Percentiles rank a stretch among this genome's conserved stretches.
These are phyloP conservation scores for Pomatostomus ruficeps DNA, from an alignment of 2,113 vertebrate genomes.

Conservation along the genomic window DNA sequence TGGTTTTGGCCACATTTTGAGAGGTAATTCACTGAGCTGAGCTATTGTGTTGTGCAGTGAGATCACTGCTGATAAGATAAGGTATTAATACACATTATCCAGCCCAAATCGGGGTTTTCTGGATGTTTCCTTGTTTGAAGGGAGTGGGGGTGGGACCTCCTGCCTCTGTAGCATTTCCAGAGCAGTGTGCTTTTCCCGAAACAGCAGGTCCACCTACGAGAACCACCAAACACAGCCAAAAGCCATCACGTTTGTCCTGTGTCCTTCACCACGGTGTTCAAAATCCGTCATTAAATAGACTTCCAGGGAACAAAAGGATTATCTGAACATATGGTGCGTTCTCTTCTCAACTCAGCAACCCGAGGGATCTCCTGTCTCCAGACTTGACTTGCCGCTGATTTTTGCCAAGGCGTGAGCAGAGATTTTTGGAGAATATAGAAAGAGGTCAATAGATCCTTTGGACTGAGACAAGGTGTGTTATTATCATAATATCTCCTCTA, in stretches of 20 bases:
- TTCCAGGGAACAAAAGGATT: neutral
- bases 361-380: neutral
- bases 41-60: slow-evolving; percentile 20
- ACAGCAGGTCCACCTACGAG: neutral
- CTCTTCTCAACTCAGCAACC: neutral
- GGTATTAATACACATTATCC: slow-evolving; percentile 35
- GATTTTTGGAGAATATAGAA: neutral
- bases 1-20: neutral
- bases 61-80: neutral
- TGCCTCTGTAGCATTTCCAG: neutral
- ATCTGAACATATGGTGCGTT: neutral
- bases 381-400: neutral
- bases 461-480: neutral
- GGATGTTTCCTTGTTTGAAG: slow-evolving; percentile 17
- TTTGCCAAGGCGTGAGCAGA: neutral
- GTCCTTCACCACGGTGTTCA: neutral
- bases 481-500: neutral
- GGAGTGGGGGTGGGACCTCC: neutral
- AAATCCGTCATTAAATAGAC: neutral
- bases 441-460: neutral
- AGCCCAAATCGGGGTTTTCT: slow-evolving; percentile 37
- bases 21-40: slow-evolving; percentile 10
- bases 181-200: neutral
- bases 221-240: neutral
- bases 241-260: neutral